Evolutionary conservation across 2,797 vertebrate species (phyloP).

Genomic region (Periophthalmus magnuspinnatus): DNA sequence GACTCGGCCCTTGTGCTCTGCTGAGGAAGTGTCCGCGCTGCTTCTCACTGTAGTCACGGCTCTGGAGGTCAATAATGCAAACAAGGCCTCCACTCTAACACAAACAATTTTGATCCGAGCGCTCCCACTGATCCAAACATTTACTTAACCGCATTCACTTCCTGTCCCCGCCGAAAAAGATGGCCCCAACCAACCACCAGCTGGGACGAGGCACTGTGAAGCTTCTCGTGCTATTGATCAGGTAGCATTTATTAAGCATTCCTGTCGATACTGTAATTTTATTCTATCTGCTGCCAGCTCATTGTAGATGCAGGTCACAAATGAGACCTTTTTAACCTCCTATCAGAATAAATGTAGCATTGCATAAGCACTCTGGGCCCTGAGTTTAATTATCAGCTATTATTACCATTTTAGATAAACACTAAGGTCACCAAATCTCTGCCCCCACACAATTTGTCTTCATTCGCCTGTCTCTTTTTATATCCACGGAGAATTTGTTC

Average conservation of each 20-base stretch:
- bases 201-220: conserved; percentile 20
- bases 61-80: conserved; percentile 59
- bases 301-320: conserved; percentile 58
- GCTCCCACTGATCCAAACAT: conserved; percentile 60
- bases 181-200: conserved; percentile 22
- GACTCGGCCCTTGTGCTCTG: no score
- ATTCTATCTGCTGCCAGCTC: conserved; percentile 33
- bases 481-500: conserved; percentile 21
- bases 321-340: conserved; percentile 57
- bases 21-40: conserved; percentile 23
- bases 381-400: conserved; percentile 63
- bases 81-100: conserved; percentile 53
- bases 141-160: conserved; percentile 65
- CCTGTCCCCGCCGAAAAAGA: conserved; percentile 45
- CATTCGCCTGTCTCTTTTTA: conserved; percentile 17
- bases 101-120: conserved; percentile 63
- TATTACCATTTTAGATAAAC: conserved; percentile 59
- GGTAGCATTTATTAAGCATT: conserved; percentile 35
- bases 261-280: conserved; percentile 41
- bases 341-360: conserved; percentile 56
- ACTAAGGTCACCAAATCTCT: conserved; percentile 57
- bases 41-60: conserved; percentile 30
- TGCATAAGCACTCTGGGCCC: conserved; percentile 32
- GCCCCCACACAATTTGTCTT: conserved; percentile 32
- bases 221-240: conserved; percentile 45